These are phyloP conservation scores for Acleris holmiana DNA, from an alignment of 2,888 invertebrate genomes.

Conservation along the genomic window DNA sequence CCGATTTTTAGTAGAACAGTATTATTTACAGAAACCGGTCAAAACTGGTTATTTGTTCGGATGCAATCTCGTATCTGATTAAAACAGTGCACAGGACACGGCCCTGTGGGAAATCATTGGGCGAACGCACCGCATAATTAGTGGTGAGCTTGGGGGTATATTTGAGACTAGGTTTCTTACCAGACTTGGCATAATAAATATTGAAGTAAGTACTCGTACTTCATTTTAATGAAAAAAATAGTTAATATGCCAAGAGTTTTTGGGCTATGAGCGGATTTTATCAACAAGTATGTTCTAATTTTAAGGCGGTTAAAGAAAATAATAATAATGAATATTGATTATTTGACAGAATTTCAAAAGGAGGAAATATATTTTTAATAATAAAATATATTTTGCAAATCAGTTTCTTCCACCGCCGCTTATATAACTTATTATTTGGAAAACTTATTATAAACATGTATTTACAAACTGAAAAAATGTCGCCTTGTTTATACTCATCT, in stretches of 20 bases:
- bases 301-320: no score
- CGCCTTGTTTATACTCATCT: no score
- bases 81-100: constrained; percentile 77
- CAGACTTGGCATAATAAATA: constrained; percentile 9
- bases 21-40: constrained; percentile 57
- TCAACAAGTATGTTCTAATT: not conserved
- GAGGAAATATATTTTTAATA: no score
- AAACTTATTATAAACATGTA: no score
- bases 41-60: constrained; percentile 73
- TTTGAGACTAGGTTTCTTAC: constrained; percentile 51
- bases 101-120: constrained; percentile 80
- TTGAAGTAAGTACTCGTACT: not conserved
- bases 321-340: no score
- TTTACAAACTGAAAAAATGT: no score
- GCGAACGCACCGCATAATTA: constrained; percentile 81
- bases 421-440: no score
- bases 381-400: no score
- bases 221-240: no score
- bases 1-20: not conserved
- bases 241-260: no score
- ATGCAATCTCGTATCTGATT: constrained; percentile 83
- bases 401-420: no score
- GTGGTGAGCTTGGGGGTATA: constrained; percentile 62
- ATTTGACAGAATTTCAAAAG: no score
- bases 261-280: not conserved